Evolutionary conservation across 1,140 invertebrate genomes (phyloP), one percentile per base, ranked within the genome.

Genomic region (Diabrotica undecimpunctata): DNA sequence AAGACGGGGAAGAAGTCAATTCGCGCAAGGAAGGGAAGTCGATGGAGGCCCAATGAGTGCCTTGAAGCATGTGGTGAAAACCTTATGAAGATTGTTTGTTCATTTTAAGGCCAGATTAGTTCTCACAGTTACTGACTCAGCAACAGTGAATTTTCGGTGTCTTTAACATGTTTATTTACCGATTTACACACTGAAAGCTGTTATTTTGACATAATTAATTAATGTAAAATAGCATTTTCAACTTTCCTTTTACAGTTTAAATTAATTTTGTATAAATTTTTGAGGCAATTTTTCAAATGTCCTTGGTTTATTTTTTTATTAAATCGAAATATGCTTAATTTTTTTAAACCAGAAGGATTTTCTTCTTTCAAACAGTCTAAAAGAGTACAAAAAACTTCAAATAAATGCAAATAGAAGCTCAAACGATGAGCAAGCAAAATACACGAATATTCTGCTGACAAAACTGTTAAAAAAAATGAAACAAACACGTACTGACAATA

Each of bases 201-300:
- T 61, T 64, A 35, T 59, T 55, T 64, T 61, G 54, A 54, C 63
- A 61, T 56, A 46, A 46, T 10, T n/a, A n/a, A n/a, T n/a, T 10
- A 46, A 46, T 46, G n/a, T 46, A 5, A 46, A 46, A 46, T 46
- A n/a, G 41, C 41, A 46, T 46, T 46, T 46, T 46, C n/a, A 10
- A 46, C n/a, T 46, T 46, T 46, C 6, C 11, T 46, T 46, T 46
- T 46, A 10, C 41, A 25, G 41, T 46, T 46, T 46, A 10, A 10
- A 3, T 5, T 55, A n/a, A n/a, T 8, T 55, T 55, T 55, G 10
- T 55, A 25, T 25, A 0, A 25, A 14, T 53, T 53, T 46, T 46
- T n/a, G 41, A 46, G 41, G 41, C 41, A 46, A 46, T 46, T 46
- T 14, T 55, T 25, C 35, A 55, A 55, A 12, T 39, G 39, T 60